These are phyloP conservation scores for Andricus quercusramuli DNA, from an alignment of 2,888 invertebrate species.

Conservation along the genomic window DNA sequence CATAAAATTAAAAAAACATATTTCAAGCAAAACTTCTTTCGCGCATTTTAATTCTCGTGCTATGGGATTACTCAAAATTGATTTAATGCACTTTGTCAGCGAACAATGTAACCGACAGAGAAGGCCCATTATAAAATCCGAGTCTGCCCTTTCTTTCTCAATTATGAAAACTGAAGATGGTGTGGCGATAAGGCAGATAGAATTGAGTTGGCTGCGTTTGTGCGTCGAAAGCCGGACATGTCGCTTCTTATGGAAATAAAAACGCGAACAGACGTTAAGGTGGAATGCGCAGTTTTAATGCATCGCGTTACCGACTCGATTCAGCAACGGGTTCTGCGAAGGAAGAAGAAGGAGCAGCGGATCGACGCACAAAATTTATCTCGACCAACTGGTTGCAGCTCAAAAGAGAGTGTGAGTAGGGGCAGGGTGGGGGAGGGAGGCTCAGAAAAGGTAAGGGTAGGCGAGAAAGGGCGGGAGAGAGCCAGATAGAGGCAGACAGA, in stretches of 20 bases:
- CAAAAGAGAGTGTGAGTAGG: slow-evolving; percentile 54
- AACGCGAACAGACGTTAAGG: slow-evolving; percentile 39
- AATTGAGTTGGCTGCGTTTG: slow-evolving; percentile 38
- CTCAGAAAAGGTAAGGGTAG: slow-evolving; percentile 29
- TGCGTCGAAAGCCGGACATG: slow-evolving; percentile 41
- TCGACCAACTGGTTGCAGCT: slow-evolving; percentile 55
- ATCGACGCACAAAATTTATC: slow-evolving; percentile 37
- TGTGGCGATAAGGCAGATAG: slow-evolving; percentile 35
- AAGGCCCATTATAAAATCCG: not conserved
- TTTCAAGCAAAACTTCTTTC: not conserved
- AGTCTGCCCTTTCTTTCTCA: slow-evolving; percentile 13
- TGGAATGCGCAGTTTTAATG: slow-evolving; percentile 40
- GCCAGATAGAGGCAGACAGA: slow-evolving; percentile 50
- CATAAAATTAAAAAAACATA: not conserved
- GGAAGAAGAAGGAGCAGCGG: slow-evolving; percentile 14
- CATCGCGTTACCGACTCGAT: slow-evolving; percentile 38
- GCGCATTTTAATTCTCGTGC: not conserved
- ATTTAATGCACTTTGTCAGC: slow-evolving; percentile 1
- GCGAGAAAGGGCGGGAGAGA: slow-evolving; percentile 41
- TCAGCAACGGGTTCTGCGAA: slow-evolving; percentile 33
- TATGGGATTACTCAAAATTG: not conserved
- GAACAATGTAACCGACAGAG: slow-evolving; percentile 4
- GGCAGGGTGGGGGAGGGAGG: slow-evolving; percentile 44
- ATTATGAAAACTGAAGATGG: slow-evolving; percentile 32
- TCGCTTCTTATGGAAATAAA: slow-evolving; percentile 40